A percentile compares a stretch with the other conserved stretches of the same genome.
Conservation (phyloP, 1,140 invertebrate species). For the Camponotus vicinus region DNA sequence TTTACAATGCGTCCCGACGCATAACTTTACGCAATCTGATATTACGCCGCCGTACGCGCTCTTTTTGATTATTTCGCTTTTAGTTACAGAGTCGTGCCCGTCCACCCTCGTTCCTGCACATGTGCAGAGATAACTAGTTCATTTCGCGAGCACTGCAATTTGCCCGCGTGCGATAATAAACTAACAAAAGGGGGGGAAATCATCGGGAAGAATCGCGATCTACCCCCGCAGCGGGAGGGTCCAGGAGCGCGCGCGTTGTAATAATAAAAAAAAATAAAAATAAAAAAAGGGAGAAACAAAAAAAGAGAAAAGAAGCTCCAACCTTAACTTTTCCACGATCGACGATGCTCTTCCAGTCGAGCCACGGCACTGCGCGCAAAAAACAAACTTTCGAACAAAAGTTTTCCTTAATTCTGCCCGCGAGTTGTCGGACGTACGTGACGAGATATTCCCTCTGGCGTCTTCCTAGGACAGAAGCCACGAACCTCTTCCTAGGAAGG, state of each 20-base stretch:
- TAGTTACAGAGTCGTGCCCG: constrained; percentile 26
- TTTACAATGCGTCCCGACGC: not conserved
- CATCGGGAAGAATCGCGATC: constrained; percentile 39
- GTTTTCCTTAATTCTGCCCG: constrained; percentile 71
- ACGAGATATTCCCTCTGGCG: constrained; percentile 71
- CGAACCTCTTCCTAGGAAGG: constrained; percentile 60
- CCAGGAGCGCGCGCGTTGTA: constrained; percentile 9
- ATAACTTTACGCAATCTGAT: constrained; percentile 12
- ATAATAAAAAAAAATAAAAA: constrained; percentile 48
- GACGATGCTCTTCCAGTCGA: constrained; percentile 57
- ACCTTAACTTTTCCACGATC: constrained; percentile 62
- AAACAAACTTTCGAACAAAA: constrained; percentile 66
- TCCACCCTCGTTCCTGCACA: not conserved
- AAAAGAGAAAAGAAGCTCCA: constrained; percentile 23
- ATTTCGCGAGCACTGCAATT: constrained; percentile 45
- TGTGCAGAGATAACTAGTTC: constrained; percentile 23
- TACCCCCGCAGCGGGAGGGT: not conserved
- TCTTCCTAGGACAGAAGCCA: constrained; percentile 68
- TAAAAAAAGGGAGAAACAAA: not conserved
- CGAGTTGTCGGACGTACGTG: constrained; percentile 71
- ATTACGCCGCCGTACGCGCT: constrained; percentile 17
- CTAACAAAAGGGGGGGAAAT: constrained; percentile 8
- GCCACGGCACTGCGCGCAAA: constrained; percentile 58
- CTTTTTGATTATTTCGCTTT: constrained; percentile 40
- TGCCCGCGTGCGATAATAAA: constrained; percentile 33